Percentiles rank a stretch among this genome's conserved stretches.
These are phyloP conservation scores for Ormia ochracea DNA, from an alignment of 2,888 invertebrate species.

Conservation along the genomic window DNA sequence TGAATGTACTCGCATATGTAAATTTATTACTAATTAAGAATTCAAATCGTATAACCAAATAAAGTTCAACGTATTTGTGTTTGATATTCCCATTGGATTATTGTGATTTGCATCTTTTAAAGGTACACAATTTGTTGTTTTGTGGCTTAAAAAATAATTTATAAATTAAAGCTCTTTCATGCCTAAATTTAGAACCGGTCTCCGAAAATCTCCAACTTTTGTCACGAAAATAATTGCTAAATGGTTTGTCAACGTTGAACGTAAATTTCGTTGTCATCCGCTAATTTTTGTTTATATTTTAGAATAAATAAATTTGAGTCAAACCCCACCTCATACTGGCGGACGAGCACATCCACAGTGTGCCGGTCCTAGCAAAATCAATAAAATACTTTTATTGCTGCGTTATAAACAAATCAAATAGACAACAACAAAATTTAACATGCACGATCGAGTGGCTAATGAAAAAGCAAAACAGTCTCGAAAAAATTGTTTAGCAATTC, in stretches of 20 bases:
- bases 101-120: neutral
- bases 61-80: neutral
- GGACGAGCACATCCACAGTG: neutral
- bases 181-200: slow-evolving; percentile 8
- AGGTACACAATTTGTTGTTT: neutral
- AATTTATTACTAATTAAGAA: neutral
- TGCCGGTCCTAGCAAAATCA: slow-evolving; percentile 1
- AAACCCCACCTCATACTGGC: neutral
- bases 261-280: slow-evolving; percentile 21
- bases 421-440: slow-evolving; percentile 39
- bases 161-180: slow-evolving; percentile 13
- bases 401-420: slow-evolving; percentile 25
- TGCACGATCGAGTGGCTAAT: slow-evolving; percentile 37
- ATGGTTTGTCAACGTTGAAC: neutral
- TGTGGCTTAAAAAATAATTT: neutral
- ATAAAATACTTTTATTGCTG: neutral
- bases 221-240: slow-evolving; percentile 27
- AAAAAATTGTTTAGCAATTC: slow-evolving; percentile 16
- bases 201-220: slow-evolving; percentile 28
- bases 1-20: neutral
- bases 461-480: neutral
- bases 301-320: slow-evolving; percentile 26
- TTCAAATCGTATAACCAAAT: neutral
- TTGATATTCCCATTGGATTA: neutral
- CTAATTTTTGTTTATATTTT: slow-evolving; percentile 33